phyloP scores from a whole-genome alignment of 2,113 vertebrate genomes.

The Oceanodroma tethys region DNA sequence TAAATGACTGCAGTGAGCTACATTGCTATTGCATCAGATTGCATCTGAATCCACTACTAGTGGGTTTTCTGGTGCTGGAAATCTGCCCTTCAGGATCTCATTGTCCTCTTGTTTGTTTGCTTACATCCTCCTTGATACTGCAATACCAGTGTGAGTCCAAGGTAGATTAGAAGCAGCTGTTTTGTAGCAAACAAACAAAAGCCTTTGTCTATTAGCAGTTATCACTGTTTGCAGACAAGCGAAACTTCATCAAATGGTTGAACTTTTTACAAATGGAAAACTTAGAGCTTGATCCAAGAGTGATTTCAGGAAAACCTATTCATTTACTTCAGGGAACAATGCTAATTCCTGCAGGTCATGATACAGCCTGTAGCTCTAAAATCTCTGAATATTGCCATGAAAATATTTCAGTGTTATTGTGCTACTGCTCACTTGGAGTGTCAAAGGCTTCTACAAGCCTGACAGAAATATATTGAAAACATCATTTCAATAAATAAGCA shows the following conservation, averaged over 20 bases:
- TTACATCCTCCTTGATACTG: constrained; percentile 12
- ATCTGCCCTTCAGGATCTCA: constrained; percentile 28
- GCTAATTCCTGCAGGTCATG: background rate
- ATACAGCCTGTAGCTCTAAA: background rate
- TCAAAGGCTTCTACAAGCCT: background rate
- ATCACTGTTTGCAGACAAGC: background rate
- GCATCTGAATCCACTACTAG: background rate
- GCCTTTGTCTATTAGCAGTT: background rate
- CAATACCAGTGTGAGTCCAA: background rate
- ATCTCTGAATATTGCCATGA: background rate
- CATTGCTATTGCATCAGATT: constrained; percentile 35
- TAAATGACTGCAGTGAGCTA: constrained; percentile 42
- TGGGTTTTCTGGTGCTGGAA: constrained; percentile 23
- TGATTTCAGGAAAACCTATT: background rate
- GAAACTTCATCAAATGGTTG: background rate
- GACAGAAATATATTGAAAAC: constrained; percentile 2
- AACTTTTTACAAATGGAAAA: constrained; percentile 29
- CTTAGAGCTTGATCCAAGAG: background rate
- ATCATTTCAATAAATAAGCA: background rate
- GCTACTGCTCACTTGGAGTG: background rate
- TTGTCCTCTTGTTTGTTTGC: constrained; percentile 16
- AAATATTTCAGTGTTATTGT: background rate
- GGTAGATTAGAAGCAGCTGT: constrained; percentile 38
- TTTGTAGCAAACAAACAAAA: constrained; percentile 43
- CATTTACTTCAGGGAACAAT: background rate